Base-by-base conservation (phyloP, 1,140 invertebrate species). In the Trichonephila inaurata region DNA sequence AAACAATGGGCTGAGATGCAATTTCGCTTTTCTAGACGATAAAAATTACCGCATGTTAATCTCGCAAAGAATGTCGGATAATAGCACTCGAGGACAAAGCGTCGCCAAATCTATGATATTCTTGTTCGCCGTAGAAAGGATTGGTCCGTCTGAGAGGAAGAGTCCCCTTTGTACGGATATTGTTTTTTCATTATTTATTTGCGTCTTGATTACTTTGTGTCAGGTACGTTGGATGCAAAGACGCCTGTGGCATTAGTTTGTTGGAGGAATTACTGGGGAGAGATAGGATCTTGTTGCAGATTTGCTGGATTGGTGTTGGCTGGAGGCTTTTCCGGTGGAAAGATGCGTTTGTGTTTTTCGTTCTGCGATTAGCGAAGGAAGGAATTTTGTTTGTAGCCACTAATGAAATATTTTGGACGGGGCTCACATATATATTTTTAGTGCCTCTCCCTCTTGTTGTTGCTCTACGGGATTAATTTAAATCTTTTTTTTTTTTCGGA, bases 31-130 rank as follows among this genome's bases (percentile, higher is more conserved):
- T 81, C 8, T 21, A 60, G 40, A 12, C 21, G 61, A 69, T 24
- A 82, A 85, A 92, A 85, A 85, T 64, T 33, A n/a, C 66, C 51
- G 62, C 90, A 66, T 85, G 90, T 92, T 92, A 92, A 92, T 92
- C 90, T 85, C 18, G 24, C n/a, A 33, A 92, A 92, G 90, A 92
- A 92, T 92, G 90, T 77, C 82, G 77, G 77, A 92, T 92, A 92
- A 92, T 92, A 85, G 90, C 90, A 92, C 60, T 85, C 44, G 64
- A 77, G 28, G 81, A 92, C 90, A 92, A 92, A 66, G 81, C 89
- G 21, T 61, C 58, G 24, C 18, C 14, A 89, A 89, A 89, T 89
- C 89, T 90, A 90, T 90, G 89, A 90, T 69, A 90, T 90, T 90
- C 89, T 81, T 82, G n/a, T 21, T 62, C 40, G 66, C 19, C 85